A percentile compares a stretch with the other conserved stretches of the same genome.
phyloP scores from a whole-genome alignment of 1,140 invertebrate species.

The Drosophila erecta region DNA sequence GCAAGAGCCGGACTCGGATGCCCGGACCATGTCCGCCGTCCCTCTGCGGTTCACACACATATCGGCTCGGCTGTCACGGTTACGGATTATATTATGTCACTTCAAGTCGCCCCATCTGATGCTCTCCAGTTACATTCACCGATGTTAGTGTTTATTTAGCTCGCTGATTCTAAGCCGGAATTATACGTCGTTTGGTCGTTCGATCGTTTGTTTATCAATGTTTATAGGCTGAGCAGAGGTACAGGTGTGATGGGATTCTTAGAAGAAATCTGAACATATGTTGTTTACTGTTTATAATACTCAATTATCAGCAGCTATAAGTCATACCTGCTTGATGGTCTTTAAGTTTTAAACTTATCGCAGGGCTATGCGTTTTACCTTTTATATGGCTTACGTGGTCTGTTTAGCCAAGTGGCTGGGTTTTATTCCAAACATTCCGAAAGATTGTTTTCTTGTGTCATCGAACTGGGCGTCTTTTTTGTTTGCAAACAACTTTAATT shows the following conservation, averaged over 20 bases:
- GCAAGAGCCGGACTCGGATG: constrained; percentile 20
- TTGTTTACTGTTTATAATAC: constrained; percentile 10
- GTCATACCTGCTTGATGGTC: constrained; percentile 6
- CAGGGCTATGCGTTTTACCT: constrained; percentile 25
- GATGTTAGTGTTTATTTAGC: constrained; percentile 7
- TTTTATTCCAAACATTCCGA: constrained; percentile 34
- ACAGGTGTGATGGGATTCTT: constrained; percentile 1
- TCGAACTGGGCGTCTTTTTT: constrained; percentile 27
- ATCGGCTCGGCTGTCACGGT: constrained; percentile 72
- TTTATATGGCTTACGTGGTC: constrained; percentile 35
- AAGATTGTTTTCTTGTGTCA: constrained; percentile 36
- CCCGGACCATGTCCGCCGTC: constrained; percentile 24
- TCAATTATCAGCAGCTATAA: background rate
- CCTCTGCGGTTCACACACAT: constrained; percentile 55
- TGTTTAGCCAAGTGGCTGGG: constrained; percentile 30
- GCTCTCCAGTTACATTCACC: constrained; percentile 27
- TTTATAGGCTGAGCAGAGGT: constrained; percentile 10
- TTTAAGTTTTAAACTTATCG: constrained; percentile 3
- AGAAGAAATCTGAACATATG: background rate
- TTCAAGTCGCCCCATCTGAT: constrained; percentile 35
- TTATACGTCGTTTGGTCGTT: constrained; percentile 38
- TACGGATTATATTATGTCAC: constrained; percentile 76
- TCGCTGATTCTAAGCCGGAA: constrained; percentile 65
- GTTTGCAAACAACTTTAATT: constrained; percentile 38
- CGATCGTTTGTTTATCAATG: constrained; percentile 30